Percentiles rank a stretch among this genome's conserved stretches.
These are phyloP conservation scores for Myrmophylax atrothorax DNA, from an alignment of 2,113 vertebrate species.

Conservation along the genomic window DNA sequence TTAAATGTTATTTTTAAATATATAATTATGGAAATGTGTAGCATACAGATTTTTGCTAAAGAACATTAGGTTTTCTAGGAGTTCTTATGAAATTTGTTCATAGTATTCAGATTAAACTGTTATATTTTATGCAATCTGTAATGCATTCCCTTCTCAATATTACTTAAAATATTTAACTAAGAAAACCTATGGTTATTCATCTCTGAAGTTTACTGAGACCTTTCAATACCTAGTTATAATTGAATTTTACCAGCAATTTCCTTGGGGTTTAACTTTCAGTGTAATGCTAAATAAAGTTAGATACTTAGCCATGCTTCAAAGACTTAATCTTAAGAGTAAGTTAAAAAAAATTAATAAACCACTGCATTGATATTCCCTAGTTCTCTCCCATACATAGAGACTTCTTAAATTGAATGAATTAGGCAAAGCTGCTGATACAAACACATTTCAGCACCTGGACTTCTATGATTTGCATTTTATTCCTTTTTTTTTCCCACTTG, in stretches of 20 bases:
- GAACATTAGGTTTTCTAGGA: background rate
- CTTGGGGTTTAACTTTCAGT: background rate
- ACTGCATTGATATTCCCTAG: background rate
- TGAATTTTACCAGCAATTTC: background rate
- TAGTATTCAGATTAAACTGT: background rate
- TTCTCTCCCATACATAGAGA: background rate
- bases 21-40: background rate
- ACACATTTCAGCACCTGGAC: background rate
- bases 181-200: background rate
- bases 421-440: background rate
- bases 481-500: background rate
- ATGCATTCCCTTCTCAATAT: background rate
- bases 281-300: background rate
- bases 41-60: background rate
- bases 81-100: background rate
- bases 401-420: background rate
- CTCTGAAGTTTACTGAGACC: background rate
- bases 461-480: background rate
- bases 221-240: background rate
- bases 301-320: background rate
- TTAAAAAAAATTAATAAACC: background rate
- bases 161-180: background rate
- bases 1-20: background rate
- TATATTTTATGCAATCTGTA: background rate
- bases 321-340: background rate